phyloP scores from a whole-genome alignment of 2,113 vertebrate genomes.

The Pachyramphus minor region DNA sequence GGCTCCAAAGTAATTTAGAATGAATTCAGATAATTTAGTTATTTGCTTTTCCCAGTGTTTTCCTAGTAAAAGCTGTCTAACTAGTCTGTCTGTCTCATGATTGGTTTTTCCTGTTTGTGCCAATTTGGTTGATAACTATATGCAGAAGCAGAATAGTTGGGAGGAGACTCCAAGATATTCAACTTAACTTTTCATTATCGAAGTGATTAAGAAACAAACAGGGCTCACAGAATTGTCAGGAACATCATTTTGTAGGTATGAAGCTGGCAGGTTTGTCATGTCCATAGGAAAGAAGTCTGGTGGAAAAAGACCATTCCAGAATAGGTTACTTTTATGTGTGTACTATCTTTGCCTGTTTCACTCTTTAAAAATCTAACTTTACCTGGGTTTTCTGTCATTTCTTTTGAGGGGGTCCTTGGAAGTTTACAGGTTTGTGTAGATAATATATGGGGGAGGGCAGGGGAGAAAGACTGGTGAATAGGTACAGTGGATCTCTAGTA shows the following conservation, averaged over 20 bases:
- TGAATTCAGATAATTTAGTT: neutral
- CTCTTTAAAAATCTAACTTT: neutral
- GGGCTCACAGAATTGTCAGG: neutral
- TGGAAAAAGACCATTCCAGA: neutral
- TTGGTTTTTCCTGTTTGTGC: neutral
- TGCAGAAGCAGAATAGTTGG: neutral
- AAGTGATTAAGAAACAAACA: neutral
- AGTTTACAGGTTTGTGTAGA: neutral
- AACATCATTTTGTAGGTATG: neutral
- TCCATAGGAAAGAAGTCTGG: neutral
- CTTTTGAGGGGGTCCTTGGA: neutral
- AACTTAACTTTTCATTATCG: neutral
- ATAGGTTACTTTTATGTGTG: neutral
- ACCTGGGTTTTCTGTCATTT: neutral
- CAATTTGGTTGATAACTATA: neutral
- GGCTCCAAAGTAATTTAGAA: neutral
- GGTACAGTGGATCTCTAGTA: neutral
- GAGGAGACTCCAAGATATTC: neutral
- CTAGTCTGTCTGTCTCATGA: neutral
- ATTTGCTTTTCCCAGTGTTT: neutral
- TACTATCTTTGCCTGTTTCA: neutral
- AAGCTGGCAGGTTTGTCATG: neutral
- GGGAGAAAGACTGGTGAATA: neutral
- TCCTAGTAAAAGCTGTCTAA: neutral
- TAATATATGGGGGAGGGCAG: neutral